Evolutionary conservation across 1,140 invertebrate species (phyloP), one percentile per base, ranked within the genome.

Genomic region (Penaeus chinensis): DNA sequence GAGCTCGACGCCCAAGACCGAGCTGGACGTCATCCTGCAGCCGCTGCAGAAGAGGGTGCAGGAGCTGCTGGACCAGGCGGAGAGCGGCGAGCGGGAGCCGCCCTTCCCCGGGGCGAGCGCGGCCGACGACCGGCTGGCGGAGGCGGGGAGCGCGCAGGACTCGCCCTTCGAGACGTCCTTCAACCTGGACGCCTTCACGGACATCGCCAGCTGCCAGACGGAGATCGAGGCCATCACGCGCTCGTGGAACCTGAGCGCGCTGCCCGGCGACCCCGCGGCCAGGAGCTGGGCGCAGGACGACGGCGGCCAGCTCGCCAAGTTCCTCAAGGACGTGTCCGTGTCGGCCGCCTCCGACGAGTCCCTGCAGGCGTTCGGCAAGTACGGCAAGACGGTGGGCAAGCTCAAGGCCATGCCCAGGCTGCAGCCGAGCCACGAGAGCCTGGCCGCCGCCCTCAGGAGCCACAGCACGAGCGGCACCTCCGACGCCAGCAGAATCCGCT

Each of bases 151-250:
- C 54, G 61, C 2, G 19, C 22, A 71, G 11, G 47, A 71, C 18
- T 62, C 54, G 20, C 65, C 65, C 37, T 10, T 74, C 19, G 65
- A 86, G 27, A 81, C 63, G 37, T 27, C 24, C n/a, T 81, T 86
- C 60, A 86, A 86, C 62, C 24, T 86, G 63, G 85, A 86, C 65
- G 85, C 85, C n/a, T 86, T 86, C 81, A 86, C 85, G 16, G 85
- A 86, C 37, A 74, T 86, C 22, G 85, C 63, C 80, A 86, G 85
- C 74, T 86, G 85, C 71, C 85, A 80, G 61, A 86, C 85, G 71
- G 85, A 74, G 66, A 86, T 86, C 47, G 85, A 86, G 42, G 78
- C 85, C 22, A 27, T 86, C 5, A 37, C 85, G 24, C 77, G 79
- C n/a, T 81, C 80, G 42, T 86, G 85, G 65, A 86, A 81, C 19